Base-by-base conservation (phyloP, 2,113 vertebrate species). In the Chauna torquata region DNA sequence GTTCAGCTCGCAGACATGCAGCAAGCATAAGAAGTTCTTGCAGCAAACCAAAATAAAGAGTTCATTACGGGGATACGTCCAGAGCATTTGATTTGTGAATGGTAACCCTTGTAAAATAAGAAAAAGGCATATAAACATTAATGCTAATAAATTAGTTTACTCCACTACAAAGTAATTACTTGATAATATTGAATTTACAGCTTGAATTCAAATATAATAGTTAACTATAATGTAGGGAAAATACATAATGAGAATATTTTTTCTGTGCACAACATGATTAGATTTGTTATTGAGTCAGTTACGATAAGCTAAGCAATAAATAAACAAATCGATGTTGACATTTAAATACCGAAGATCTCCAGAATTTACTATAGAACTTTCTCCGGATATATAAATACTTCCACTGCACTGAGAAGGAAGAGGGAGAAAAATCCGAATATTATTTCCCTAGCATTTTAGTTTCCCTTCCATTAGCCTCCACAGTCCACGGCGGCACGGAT, bases 101-200 rank as follows among this genome's bases (percentile, higher is more conserved):
- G 75, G 92, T 96, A 96, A 96, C 90, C 96, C 98, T 97, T 97
- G 97, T 98, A 96, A 98, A 97, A 90, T 82, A 96, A 92, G 89
- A 90, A 96, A 92, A 96, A 98, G 92, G 95, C 97, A 97, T 97
- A 98, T 97, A 98, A 98, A 98, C 97, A 98, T 97, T 96, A 97
- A 98, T 95, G 97, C 96, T 97, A 98, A 98, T 98, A 98, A 98
- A 98, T 98, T 98, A 98, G 97, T 98, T 98, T 97, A 97, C 97
- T 98, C 97, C 96, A 82, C 95, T 97, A 90, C 97, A 97, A 96
- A 98, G 97, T 98, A 98, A 98, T 98, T 98, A 98, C 96, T 97
- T 52, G 82, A 97, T 98, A 98, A 98, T 98, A 97, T 92, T 98
- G 97, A 98, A 98, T 98, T 98, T 98, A 98, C 97, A 97, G 82